Evolutionary conservation across 2,797 vertebrate species (phyloP).

Genomic region (Rhinatrema bivittatum): DNA sequence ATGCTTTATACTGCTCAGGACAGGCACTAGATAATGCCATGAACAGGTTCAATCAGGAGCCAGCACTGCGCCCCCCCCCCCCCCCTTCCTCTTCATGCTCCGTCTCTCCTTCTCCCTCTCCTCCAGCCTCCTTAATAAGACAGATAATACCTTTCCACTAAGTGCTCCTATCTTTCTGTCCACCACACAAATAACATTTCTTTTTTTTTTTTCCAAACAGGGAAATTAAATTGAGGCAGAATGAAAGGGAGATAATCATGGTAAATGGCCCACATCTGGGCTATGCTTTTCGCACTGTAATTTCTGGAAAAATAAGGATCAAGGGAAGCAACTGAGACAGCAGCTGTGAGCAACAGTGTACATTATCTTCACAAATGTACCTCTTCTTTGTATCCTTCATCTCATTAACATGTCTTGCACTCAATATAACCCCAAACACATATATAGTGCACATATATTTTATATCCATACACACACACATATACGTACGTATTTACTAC

Average conservation of each 20-base stretch:
- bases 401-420: background rate
- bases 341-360: background rate
- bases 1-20: constrained; percentile 6
- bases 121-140: constrained; percentile 12
- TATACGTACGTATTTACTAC: too few relatives aligned
- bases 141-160: constrained; percentile 15
- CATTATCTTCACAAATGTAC: background rate
- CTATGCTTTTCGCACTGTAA: constrained; percentile 11
- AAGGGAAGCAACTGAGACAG: constrained; percentile 14
- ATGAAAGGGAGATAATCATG: constrained; percentile 31
- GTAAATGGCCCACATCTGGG: constrained; percentile 25
- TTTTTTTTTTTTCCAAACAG: constrained; percentile 4
- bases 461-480: too few relatives aligned
- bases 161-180: constrained; percentile 9
- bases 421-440: background rate
- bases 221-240: constrained; percentile 28
- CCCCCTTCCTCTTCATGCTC: too few relatives aligned
- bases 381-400: background rate
- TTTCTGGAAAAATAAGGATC: constrained; percentile 24
- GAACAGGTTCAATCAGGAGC: constrained; percentile 6
- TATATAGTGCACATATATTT: too few relatives aligned
- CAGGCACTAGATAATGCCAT: constrained; percentile 10
- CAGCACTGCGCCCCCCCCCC: background rate
- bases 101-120: too few relatives aligned
- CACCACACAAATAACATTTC: constrained; percentile 11